Base-by-base conservation (phyloP, 2,797 vertebrate species). In the Bufotes viridis region DNA sequence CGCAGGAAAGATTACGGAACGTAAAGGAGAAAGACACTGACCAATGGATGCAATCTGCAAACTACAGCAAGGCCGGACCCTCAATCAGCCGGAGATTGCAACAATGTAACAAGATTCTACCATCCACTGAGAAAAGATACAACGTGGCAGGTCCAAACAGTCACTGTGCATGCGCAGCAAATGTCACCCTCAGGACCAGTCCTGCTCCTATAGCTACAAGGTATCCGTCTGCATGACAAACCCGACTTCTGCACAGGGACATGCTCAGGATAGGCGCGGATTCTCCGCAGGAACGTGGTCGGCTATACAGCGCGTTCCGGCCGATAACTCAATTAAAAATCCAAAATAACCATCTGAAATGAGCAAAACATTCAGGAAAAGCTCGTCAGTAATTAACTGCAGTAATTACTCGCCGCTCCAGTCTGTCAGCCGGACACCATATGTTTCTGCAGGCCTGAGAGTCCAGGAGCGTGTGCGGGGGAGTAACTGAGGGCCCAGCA, bases 331-430 rank as follows among this genome's bases (percentile, higher is more conserved):
- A 55, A 69, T 82, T 82, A 82, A 20, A 51, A 65, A 53, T 18
- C 22, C 4, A 20, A 81, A 81, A 81, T 81, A 22, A 81, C 65
- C 34, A 49, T n/a, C 58, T 7, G 65, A 81, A 81, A 63, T 15
- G 63, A 82, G 61, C 42, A 82, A 5, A 75, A 60, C 22, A 58
- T 84, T 70, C 69, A 34, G 74, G 53, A 29, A 58, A n/a, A 57
- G 82, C 82, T 72, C 82, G 74, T 83, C 51, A 83, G 57, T 72
- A 84, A 72, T 83, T 72, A 72, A 57, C 72, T 15, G 26, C 42
- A 83, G 82, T 83, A 83, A 84, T 84, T 72, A 84, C 58, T 4
- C 18, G 3, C 53, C 15, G 17, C 24, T 84, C 24, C 8, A 26
- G 53, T 26, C 26, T 72, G 82, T 55, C 53, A 74, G 51, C 67